phyloP scores from a whole-genome alignment of 2,888 invertebrate species.

The Thymelicus acteon region DNA sequence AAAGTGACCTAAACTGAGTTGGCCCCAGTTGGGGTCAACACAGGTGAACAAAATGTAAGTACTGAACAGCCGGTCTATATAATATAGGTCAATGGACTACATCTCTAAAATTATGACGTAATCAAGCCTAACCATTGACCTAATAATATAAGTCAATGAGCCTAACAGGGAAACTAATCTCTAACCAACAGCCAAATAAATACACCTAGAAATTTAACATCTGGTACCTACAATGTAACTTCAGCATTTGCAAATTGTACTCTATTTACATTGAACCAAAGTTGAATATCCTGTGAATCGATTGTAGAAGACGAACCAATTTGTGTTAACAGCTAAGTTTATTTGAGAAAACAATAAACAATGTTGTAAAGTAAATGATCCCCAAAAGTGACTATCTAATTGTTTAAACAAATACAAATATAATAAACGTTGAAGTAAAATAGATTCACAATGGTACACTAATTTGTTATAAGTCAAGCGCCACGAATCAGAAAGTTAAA shows the following conservation, averaged over 20 bases:
- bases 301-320: not conserved
- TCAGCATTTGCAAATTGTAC: not conserved
- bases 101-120: too few species aligned
- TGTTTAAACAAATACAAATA: conserved; percentile 48
- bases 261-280: conserved; percentile 13
- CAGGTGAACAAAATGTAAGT: too few species aligned
- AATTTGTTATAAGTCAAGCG: conserved; percentile 51
- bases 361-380: conserved; percentile 39
- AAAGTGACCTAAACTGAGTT: too few species aligned
- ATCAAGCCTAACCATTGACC: too few species aligned
- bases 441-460: conserved; percentile 60
- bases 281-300: conserved; percentile 7
- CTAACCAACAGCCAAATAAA: conserved; percentile 5
- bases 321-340: conserved; percentile 8
- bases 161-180: conserved; percentile 9
- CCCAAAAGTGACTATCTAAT: conserved; percentile 50
- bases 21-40: too few species aligned
- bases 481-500: conserved; percentile 7
- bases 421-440: conserved; percentile 52
- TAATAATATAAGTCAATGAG: too few species aligned
- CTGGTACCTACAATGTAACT: not conserved
- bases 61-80: too few species aligned
- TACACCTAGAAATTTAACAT: not conserved
- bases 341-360: conserved; percentile 23
- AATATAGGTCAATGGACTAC: too few species aligned